Evolutionary conservation across 2,888 invertebrate species (phyloP), one percentile per base, ranked within the genome.

Genomic region (Physocephala rufipes): DNA sequence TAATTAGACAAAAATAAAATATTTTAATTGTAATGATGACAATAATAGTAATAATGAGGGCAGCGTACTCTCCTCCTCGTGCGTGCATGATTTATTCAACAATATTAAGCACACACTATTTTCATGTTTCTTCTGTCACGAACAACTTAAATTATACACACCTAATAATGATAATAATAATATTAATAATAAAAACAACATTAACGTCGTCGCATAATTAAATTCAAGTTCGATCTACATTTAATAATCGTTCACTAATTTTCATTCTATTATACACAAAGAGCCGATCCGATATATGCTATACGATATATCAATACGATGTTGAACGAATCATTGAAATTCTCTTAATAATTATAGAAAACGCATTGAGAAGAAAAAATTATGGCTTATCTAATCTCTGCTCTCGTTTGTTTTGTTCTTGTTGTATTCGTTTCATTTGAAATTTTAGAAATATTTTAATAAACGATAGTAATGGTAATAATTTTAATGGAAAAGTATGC

Each of bases 31-130:
- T 13, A 28, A 28, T 28, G 28, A 16, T 24, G 16, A 26, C 16
- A 58, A 53, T 51, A 66, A 19, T 58, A 47, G 26, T 47, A 49
- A 51, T 15, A 16, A 19, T 7, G 24, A 63, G 43, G 15, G 13
- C 13, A 30, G 24, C 36, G 66, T 30, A 16, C 26, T 5, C 47
- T 30, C 61, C 9, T 36, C 36, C 9, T 36, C 36, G 36, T n/a
- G 36, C 47, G 59, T 68, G 68, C 68, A 62, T 68, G 68, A 36
- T 62, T 68, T 53, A 51, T 62, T 68, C 62, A 68, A 68, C 43
- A 68, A 68, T 68, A 68, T 61, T 62, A 43, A 68, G 68, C 68
- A 68, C 68, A 62, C 68, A 51, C 43, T 62, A 1, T 19, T n/a
- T 61, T 15, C 19, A 12, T 15, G 13, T 1, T 24, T 47, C 24